These are phyloP conservation scores for Eubasilissa regina DNA, from an alignment of 1,140 invertebrate genomes.

Conservation along the genomic window DNA sequence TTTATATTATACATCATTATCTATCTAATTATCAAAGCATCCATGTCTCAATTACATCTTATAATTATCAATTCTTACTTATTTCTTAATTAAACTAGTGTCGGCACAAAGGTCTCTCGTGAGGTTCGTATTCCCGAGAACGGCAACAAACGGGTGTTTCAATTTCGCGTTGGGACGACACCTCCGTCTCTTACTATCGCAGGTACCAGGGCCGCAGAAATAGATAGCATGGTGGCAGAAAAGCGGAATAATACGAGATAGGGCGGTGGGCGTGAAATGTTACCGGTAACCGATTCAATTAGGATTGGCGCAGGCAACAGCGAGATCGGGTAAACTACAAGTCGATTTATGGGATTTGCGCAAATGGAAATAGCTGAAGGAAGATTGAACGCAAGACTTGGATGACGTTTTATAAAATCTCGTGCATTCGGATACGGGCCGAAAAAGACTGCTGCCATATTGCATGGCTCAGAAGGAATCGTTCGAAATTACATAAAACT, in stretches of 20 bases:
- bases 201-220: not conserved
- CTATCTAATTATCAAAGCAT: too few relatives aligned
- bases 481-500: too few relatives aligned
- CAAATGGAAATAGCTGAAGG: constrained; percentile 7
- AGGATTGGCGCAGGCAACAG: constrained; percentile 37
- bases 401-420: not conserved
- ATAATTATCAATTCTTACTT: too few relatives aligned
- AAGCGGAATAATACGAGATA: constrained; percentile 20
- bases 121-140: too few relatives aligned
- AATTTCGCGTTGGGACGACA: not conserved
- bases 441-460: too few relatives aligned
- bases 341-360: constrained; percentile 32
- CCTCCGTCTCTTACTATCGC: not conserved
- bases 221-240: constrained; percentile 15
- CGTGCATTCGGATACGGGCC: not conserved
- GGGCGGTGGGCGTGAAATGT: constrained; percentile 31
- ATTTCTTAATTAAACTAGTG: too few relatives aligned
- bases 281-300: constrained; percentile 43
- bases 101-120: too few relatives aligned
- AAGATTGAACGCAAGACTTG: constrained; percentile 6
- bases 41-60: too few relatives aligned
- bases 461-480: too few relatives aligned
- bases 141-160: not conserved
- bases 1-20: too few relatives aligned
- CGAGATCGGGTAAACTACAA: constrained; percentile 30